Percentiles rank a stretch among this genome's conserved stretches.
phyloP scores from a whole-genome alignment of 2,797 vertebrate genomes.

The Micrastur ruficollis region DNA sequence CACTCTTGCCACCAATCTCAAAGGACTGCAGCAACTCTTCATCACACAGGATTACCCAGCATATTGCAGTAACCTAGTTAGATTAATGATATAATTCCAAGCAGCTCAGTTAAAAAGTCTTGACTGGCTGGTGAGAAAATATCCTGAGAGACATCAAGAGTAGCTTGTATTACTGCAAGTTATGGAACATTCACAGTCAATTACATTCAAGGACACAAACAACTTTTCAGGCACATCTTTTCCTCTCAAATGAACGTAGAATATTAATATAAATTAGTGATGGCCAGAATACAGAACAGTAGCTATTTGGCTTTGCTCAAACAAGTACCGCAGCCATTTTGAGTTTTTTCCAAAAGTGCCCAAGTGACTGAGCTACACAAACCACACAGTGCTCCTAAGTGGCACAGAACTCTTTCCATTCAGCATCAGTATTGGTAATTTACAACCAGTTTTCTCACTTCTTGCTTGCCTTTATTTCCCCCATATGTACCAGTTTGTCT shows the following conservation, averaged over 20 bases:
- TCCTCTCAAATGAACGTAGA: background rate
- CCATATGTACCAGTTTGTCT: background rate
- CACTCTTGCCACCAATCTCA: background rate
- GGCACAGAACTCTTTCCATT: background rate
- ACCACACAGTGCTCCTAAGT: background rate
- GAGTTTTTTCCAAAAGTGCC: background rate
- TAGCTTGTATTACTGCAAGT: constrained; percentile 7
- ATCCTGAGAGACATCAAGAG: background rate
- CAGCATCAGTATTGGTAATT: background rate
- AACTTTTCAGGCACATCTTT: background rate
- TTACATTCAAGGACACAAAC: constrained; percentile 11
- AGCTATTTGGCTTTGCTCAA: background rate
- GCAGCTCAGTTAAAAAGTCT: background rate
- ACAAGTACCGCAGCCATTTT: background rate
- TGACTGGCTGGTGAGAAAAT: background rate
- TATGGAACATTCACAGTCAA: constrained; percentile 22
- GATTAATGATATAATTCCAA: background rate
- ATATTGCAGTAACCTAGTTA: background rate
- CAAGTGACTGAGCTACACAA: background rate
- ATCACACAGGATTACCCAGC: background rate
- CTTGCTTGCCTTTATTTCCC: background rate
- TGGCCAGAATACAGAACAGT: background rate
- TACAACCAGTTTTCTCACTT: background rate
- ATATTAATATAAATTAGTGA: background rate
- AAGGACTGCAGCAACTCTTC: constrained; percentile 13